Percentiles rank a stretch among this genome's conserved stretches.
These are phyloP conservation scores for Montipora efflorescens DNA, from an alignment of 64 coral and sea anemone species.

Conservation along the genomic window DNA sequence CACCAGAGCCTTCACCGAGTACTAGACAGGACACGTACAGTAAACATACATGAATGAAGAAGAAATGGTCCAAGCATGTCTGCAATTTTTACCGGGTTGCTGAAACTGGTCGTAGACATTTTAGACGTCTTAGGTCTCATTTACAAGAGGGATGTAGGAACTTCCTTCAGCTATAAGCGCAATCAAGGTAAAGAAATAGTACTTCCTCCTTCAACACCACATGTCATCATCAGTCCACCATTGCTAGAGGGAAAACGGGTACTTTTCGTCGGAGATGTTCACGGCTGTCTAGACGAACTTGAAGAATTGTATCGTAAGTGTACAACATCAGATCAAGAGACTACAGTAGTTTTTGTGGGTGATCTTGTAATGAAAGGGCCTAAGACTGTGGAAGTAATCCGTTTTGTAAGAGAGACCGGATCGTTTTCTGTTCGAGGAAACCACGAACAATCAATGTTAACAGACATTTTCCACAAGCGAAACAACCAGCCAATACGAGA, in stretches of 20 bases:
- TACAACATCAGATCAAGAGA: slow-evolving; percentile 51
- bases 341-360: slow-evolving; percentile 62
- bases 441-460: slow-evolving; percentile 74
- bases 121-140: slow-evolving; percentile 27
- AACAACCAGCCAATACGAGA: slow-evolving; percentile 67
- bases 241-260: slow-evolving; percentile 28
- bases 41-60: neutral
- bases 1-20: too few species aligned
- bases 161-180: slow-evolving; percentile 24
- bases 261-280: slow-evolving; percentile 77
- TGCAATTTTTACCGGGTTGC: neutral
- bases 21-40: neutral
- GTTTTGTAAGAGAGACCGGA: slow-evolving; percentile 67
- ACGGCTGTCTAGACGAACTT: slow-evolving; percentile 81
- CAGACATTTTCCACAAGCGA: slow-evolving; percentile 71
- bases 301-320: slow-evolving; percentile 63
- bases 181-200: slow-evolving; percentile 13
- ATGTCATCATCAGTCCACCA: neutral
- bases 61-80: neutral
- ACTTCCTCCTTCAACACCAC: slow-evolving; percentile 15
- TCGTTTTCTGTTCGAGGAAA: slow-evolving; percentile 82
- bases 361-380: slow-evolving; percentile 84
- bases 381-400: slow-evolving; percentile 59
- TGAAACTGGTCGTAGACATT: slow-evolving; percentile 15
- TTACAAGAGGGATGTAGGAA: slow-evolving; percentile 22